Conservation (phyloP, 2,113 vertebrate genomes). For the Laticauda colubrina region DNA sequence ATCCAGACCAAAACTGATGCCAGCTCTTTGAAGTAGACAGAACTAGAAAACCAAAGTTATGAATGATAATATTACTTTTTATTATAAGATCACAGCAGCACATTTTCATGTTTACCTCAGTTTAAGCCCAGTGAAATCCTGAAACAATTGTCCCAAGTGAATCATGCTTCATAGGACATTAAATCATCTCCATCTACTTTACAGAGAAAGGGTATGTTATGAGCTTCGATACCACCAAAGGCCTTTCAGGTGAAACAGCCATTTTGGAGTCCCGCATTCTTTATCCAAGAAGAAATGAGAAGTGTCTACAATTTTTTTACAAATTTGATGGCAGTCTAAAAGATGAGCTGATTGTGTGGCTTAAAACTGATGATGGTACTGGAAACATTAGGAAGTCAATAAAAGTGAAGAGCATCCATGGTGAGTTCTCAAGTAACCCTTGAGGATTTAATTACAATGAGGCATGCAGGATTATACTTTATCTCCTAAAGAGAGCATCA, state of each 20-base stretch:
- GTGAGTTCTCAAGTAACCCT: constrained; percentile 60
- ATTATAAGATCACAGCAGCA: not conserved
- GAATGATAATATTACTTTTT: not conserved
- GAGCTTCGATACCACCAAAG: constrained; percentile 75
- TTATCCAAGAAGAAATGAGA: constrained; percentile 82
- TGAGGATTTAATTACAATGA: not conserved
- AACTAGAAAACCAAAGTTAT: not conserved
- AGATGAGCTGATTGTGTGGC: constrained; percentile 82
- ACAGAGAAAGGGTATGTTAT: constrained; percentile 83
- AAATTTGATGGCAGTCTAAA: constrained; percentile 79
- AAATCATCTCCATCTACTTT: constrained; percentile 7
- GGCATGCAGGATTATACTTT: not conserved
- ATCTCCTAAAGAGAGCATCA: not conserved
- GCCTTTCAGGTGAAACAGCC: constrained; percentile 69
- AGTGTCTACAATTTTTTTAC: constrained; percentile 93
- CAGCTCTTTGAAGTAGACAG: not conserved
- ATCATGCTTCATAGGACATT: not conserved
- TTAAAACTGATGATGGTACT: constrained; percentile 82
- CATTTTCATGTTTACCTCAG: not conserved
- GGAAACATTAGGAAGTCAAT: constrained; percentile 75
- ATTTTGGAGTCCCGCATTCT: constrained; percentile 85
- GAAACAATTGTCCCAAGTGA: no score
- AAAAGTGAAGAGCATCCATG: constrained; percentile 79
- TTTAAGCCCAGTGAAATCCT: not conserved
- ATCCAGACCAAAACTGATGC: not conserved